A percentile compares a stretch with the other conserved stretches of the same genome.
phyloP scores from a whole-genome alignment of 2,113 vertebrate species.

The Narcine bancroftii region DNA sequence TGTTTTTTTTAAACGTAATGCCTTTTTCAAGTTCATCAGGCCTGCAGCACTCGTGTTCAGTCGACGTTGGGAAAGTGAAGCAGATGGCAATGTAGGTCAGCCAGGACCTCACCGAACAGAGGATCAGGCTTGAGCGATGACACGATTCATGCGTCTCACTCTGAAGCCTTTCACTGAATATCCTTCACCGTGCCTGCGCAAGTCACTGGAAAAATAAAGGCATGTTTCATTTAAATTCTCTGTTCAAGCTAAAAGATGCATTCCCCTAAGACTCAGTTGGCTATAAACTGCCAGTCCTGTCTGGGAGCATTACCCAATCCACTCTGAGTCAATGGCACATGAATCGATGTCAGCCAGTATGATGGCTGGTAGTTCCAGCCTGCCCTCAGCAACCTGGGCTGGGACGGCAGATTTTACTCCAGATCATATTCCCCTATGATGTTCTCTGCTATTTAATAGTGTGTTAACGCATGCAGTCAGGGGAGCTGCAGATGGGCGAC shows the following conservation, averaged over 20 bases:
- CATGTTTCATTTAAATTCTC: neutral
- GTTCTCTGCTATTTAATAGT: neutral
- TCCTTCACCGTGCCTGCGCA: neutral
- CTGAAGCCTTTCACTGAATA: neutral
- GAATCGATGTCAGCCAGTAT: neutral
- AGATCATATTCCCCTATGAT: neutral
- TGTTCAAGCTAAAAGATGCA: neutral
- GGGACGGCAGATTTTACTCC: neutral
- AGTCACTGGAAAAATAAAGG: neutral
- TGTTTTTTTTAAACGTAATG: no score
- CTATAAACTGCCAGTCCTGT: neutral
- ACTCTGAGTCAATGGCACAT: no score
- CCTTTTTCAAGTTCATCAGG: no score
- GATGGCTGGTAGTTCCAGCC: no score
- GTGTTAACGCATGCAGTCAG: no score
- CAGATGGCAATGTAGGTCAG: neutral
- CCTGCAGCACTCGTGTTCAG: no score
- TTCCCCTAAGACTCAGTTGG: neutral
- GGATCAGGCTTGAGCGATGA: no score
- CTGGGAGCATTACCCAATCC: neutral
- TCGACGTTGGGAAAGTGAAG: neutral
- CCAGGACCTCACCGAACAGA: no score
- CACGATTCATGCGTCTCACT: neutral
- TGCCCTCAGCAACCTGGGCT: neutral
- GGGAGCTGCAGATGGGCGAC: neutral